phyloP scores from a whole-genome alignment of 2,888 invertebrate species.

The Cataglyphis rosenhaueri region DNA sequence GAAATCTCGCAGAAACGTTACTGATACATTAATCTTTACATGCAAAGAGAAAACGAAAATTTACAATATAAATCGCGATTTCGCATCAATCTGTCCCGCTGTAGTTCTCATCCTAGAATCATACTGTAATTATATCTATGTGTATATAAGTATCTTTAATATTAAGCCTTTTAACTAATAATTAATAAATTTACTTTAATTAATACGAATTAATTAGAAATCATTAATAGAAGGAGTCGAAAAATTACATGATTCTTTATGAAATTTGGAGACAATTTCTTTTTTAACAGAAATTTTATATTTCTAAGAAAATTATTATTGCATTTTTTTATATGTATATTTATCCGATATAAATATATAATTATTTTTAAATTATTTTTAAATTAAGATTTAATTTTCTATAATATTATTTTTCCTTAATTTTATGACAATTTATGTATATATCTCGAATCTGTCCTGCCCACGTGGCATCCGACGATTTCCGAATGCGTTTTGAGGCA shows the following conservation, averaged over 20 bases:
- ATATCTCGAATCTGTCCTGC: not conserved
- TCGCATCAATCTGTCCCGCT: not conserved
- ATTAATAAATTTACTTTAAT: too few species aligned
- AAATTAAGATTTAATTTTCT: not conserved
- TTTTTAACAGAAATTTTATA: not conserved
- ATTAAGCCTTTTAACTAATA: not conserved
- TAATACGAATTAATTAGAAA: not conserved
- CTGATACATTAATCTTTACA: constrained; percentile 4
- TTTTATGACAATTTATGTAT: not conserved
- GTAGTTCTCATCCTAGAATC: constrained; percentile 17
- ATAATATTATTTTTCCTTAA: not conserved
- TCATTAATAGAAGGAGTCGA: not conserved
- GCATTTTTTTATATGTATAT: not conserved
- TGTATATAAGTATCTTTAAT: not conserved
- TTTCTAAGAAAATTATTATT: not conserved
- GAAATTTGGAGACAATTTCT: not conserved
- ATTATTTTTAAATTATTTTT: not conserved
- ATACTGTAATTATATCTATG: not conserved
- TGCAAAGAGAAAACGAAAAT: constrained; percentile 12
- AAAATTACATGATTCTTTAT: not conserved
- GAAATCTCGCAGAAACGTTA: not conserved
- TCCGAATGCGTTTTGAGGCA: constrained; percentile 2
- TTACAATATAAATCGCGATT: not conserved
- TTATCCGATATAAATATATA: not conserved
- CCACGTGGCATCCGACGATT: not conserved